Evolutionary conservation across 2,113 vertebrate genomes (phyloP).

Genomic region (Labeo catla): DNA sequence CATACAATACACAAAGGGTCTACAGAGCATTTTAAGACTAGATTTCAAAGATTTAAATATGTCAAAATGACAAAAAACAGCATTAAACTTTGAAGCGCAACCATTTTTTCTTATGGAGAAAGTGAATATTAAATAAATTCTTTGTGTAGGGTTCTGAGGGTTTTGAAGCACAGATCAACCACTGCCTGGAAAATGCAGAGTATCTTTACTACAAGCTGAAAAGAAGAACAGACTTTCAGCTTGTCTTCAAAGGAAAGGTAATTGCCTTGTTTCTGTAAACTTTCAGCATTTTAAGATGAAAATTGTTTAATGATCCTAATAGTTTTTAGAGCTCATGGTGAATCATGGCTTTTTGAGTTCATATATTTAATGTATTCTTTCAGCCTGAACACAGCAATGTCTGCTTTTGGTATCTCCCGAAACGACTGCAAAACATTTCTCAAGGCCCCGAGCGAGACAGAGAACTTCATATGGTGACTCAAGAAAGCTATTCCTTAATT

Average conservation of each 20-base stretch:
- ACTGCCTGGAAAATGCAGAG: constrained; percentile 74
- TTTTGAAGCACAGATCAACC: constrained; percentile 75
- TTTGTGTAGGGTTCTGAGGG: constrained; percentile 68
- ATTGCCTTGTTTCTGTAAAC: constrained; percentile 6
- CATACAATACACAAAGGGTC: neutral
- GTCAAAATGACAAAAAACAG: neutral
- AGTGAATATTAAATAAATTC: neutral
- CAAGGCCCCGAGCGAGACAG: constrained; percentile 60
- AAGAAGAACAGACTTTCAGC: constrained; percentile 72
- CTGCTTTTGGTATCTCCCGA: constrained; percentile 76
- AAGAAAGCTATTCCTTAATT: neutral
- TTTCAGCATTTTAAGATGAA: neutral
- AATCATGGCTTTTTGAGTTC: neutral
- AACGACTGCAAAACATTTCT: constrained; percentile 63
- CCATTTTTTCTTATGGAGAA: neutral
- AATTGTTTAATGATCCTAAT: neutral
- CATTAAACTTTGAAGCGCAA: neutral
- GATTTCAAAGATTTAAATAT: neutral
- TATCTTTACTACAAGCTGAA: constrained; percentile 74
- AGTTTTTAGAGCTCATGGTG: neutral
- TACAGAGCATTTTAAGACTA: neutral
- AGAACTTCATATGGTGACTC: constrained; percentile 69
- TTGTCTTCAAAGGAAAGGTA: constrained; percentile 72
- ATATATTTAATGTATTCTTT: constrained; percentile 8
- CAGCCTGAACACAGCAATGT: constrained; percentile 76